Percentiles rank a stretch among this genome's conserved stretches.
phyloP scores from a whole-genome alignment of 2,797 vertebrate species.

The Tiaroga cobitis region DNA sequence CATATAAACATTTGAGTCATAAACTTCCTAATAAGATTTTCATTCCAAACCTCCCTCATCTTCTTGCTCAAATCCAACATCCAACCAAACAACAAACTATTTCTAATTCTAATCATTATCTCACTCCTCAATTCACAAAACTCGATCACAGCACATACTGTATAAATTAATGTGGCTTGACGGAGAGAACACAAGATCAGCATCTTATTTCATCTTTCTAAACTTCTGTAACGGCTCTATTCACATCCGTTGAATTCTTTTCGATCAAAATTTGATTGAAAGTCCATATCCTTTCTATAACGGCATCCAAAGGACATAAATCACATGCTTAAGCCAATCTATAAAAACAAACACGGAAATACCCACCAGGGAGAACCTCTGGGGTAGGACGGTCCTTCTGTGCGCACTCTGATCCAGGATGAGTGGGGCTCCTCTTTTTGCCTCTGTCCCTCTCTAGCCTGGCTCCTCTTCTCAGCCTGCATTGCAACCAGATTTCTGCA shows the following conservation, averaged over 20 bases:
- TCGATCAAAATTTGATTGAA: neutral
- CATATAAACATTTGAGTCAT: neutral
- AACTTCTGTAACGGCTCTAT: neutral
- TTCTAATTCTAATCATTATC: neutral
- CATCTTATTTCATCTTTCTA: neutral
- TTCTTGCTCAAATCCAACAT: neutral
- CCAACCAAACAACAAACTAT: conserved; percentile 2
- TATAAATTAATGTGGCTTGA: neutral
- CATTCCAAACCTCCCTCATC: neutral
- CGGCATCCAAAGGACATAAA: neutral
- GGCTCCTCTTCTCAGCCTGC: conserved; percentile 67
- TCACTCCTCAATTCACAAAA: neutral
- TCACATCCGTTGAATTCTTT: neutral
- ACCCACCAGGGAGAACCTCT: conserved; percentile 44
- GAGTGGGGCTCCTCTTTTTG: conserved; percentile 27
- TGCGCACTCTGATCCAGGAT: conserved; percentile 37
- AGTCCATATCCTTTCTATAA: neutral
- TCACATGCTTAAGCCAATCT: neutral
- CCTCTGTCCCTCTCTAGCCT: conserved; percentile 40
- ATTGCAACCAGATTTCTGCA: conserved; percentile 77
- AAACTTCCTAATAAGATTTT: neutral
- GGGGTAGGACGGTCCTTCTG: conserved; percentile 26
- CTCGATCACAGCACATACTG: neutral
- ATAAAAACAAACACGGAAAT: conserved; percentile 9
- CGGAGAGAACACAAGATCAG: neutral